Evolutionary conservation across 2,888 invertebrate species (phyloP).

Genomic region (Camponotus fellah): DNA sequence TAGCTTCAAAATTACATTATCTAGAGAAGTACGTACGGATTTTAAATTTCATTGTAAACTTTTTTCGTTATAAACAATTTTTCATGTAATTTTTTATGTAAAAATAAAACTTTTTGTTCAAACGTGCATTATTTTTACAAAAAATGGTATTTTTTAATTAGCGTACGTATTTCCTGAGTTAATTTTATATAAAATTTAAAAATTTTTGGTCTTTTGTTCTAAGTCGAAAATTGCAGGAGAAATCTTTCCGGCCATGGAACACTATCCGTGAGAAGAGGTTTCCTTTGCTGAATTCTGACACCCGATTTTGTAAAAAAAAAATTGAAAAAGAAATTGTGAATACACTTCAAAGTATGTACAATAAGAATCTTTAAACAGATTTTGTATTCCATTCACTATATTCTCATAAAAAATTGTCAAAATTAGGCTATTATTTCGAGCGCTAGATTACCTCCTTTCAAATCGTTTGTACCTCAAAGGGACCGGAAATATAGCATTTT

Average conservation of each 20-base stretch:
- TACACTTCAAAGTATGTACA: background rate
- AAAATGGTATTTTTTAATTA: background rate
- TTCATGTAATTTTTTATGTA: background rate
- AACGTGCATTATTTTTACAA: background rate
- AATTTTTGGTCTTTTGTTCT: background rate
- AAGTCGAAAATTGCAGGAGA: background rate
- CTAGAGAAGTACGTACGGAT: background rate
- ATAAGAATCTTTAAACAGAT: too few species aligned
- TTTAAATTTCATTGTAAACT: background rate
- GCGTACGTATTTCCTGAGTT: background rate
- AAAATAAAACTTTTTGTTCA: background rate
- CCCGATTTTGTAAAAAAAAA: conserved; percentile 7
- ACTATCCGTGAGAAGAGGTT: background rate
- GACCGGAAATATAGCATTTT: too few species aligned
- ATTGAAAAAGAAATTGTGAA: background rate
- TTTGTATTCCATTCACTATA: too few species aligned
- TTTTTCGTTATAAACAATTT: background rate
- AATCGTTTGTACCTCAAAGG: too few species aligned
- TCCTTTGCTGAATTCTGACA: background rate
- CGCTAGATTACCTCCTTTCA: too few species aligned
- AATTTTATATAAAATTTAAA: background rate
- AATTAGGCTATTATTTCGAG: too few species aligned
- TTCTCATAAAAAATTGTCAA: too few species aligned
- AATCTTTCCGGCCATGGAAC: background rate
- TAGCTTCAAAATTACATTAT: background rate